A percentile compares a stretch with the other conserved stretches of the same genome.
phyloP scores from a whole-genome alignment of 2,888 invertebrate genomes.

The Electrophaes corylata region DNA sequence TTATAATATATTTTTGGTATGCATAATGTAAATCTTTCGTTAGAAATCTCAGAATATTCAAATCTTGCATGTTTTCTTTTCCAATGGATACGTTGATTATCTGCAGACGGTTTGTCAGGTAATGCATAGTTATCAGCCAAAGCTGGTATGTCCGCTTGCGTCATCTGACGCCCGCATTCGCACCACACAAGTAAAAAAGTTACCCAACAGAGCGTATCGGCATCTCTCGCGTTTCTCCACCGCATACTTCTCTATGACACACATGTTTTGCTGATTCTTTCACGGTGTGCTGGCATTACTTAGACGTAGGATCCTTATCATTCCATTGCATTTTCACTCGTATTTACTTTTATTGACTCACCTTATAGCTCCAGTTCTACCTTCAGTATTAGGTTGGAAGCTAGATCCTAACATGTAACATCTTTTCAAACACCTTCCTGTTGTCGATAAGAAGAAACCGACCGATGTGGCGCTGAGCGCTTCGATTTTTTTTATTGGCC shows the following conservation, averaged over 20 bases:
- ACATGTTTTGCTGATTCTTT: constrained; percentile 68
- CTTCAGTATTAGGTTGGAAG: too few relatives aligned
- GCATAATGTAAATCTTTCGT: too few relatives aligned
- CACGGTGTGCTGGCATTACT: constrained; percentile 49
- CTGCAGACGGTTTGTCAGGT: constrained; percentile 1
- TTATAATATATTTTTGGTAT: too few relatives aligned
- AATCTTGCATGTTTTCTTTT: not conserved
- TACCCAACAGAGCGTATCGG: constrained; percentile 65
- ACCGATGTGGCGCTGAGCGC: too few relatives aligned
- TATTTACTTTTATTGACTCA: not conserved
- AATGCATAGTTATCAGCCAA: constrained; percentile 20
- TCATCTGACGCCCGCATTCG: constrained; percentile 38
- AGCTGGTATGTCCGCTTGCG: constrained; percentile 12
- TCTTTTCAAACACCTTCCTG: too few relatives aligned
- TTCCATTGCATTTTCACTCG: constrained; percentile 23
- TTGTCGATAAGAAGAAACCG: too few relatives aligned
- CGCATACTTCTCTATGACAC: constrained; percentile 76
- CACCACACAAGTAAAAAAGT: constrained; percentile 56
- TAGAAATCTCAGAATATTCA: too few relatives aligned
- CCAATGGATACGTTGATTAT: not conserved
- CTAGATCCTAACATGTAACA: too few relatives aligned
- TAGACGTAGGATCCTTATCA: constrained; percentile 46
- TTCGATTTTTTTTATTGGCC: too few relatives aligned
- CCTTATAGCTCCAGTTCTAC: too few relatives aligned
- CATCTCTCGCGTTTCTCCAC: constrained; percentile 78